Conservation (phyloP, 1,140 invertebrate genomes). For the Meloidogyne exigua region DNA sequence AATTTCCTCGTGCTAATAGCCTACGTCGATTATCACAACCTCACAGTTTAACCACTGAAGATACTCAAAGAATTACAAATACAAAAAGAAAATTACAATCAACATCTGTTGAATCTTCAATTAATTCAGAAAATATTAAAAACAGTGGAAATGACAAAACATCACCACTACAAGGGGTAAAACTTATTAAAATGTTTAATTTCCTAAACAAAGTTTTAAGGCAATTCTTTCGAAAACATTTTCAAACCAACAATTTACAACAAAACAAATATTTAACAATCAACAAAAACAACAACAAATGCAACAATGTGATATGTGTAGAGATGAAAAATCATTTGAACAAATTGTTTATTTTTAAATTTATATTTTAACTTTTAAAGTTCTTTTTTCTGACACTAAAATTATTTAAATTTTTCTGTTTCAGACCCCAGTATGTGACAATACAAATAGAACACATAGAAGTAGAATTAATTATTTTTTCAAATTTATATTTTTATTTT, state of each 20-base stretch:
- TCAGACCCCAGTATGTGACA: conserved; percentile 33
- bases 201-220: background rate
- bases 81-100: background rate
- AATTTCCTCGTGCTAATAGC: background rate
- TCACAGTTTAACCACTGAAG: background rate
- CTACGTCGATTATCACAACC: background rate
- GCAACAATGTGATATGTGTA: conserved; percentile 10
- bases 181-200: background rate
- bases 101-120: background rate
- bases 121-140: background rate
- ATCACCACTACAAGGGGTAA: background rate
- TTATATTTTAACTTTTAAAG: background rate
- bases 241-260: background rate
- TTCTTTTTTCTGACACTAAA: no score
- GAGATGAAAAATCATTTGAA: conserved; percentile 9
- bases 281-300: conserved; percentile 14
- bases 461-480: background rate
- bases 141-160: background rate
- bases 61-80: background rate
- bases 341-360: conserved; percentile 23
- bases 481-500: conserved; percentile 8
- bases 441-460: conserved; percentile 33
- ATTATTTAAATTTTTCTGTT: conserved; percentile 15
- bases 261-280: background rate
- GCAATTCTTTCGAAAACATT: background rate